Conservation (phyloP, 2,888 invertebrate genomes). For the Leptarthrus brevirostris region DNA sequence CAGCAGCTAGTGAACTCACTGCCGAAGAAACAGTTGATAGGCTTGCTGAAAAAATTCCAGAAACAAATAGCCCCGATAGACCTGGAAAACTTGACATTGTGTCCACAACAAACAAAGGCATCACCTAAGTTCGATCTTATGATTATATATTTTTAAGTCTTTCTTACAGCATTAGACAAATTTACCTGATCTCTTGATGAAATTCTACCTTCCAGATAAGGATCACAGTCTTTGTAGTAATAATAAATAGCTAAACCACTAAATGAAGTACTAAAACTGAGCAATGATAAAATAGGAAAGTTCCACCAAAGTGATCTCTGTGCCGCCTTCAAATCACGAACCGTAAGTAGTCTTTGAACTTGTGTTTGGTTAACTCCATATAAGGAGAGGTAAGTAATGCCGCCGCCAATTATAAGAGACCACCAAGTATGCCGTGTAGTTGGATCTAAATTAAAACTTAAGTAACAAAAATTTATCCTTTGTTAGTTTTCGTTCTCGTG, state of each 20-base stretch:
- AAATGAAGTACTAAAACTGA: conserved; percentile 80
- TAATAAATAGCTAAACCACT: conserved; percentile 88
- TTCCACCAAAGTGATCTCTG: conserved; percentile 82
- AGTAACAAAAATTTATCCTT: conserved; percentile 56
- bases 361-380: conserved; percentile 92
- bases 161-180: neutral
- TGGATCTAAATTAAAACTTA: conserved; percentile 81
- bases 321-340: conserved; percentile 76
- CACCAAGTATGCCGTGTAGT: conserved; percentile 87
- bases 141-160: no score
- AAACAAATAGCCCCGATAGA: conserved; percentile 88
- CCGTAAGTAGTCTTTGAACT: conserved; percentile 78
- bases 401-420: conserved; percentile 83
- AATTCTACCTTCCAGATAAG: conserved; percentile 73
- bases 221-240: conserved; percentile 86
- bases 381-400: conserved; percentile 81
- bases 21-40: conserved; percentile 92
- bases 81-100: conserved; percentile 80
- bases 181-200: conserved; percentile 74
- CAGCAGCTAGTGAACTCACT: conserved; percentile 90
- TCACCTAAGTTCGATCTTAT: conserved; percentile 66
- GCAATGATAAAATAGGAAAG: conserved; percentile 79
- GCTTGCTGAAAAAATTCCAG: conserved; percentile 91
- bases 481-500: neutral
- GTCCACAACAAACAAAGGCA: conserved; percentile 83